Percentiles rank a stretch among this genome's conserved stretches.
Conservation (phyloP, 1,140 invertebrate species). For the Aphidius ervi region DNA sequence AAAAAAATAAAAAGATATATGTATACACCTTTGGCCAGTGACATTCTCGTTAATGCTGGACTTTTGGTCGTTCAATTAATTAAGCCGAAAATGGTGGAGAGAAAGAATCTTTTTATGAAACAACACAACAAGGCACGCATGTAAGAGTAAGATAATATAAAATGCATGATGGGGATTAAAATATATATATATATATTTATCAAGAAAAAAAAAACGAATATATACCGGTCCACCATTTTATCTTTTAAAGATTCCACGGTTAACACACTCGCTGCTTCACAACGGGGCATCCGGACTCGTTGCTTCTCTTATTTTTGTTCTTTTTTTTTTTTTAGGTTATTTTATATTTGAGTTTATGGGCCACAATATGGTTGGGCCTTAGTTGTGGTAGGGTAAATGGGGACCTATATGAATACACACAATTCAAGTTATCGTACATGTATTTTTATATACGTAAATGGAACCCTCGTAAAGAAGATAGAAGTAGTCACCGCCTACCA, state of each 20-base stretch:
- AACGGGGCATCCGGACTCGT: conserved; percentile 19
- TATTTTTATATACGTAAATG: conserved; percentile 12
- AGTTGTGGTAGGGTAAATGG: conserved; percentile 6
- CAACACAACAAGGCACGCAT: not conserved
- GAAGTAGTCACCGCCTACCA: conserved; percentile 29
- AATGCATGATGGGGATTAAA: too few relatives aligned
- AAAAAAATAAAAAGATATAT: conserved; percentile 2
- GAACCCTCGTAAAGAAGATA: conserved; percentile 29
- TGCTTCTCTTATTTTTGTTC: conserved; percentile 3
- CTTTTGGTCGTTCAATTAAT: conserved; percentile 22
- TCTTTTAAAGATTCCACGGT: conserved; percentile 19
- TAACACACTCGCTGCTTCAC: not conserved
- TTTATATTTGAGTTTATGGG: conserved; percentile 1
- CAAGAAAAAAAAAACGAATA: not conserved
- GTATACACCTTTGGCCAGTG: conserved; percentile 10
- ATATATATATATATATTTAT: too few relatives aligned
- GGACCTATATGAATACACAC: conserved; percentile 4
- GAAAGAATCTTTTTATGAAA: conserved; percentile 6
- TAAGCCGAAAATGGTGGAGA: conserved; percentile 25
- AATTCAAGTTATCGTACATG: not conserved
- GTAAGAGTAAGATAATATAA: not conserved
- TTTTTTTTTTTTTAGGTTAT: conserved; percentile 7
- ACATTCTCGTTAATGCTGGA: not conserved
- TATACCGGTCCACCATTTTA: conserved; percentile 29
- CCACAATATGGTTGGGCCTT: not conserved